A percentile compares a stretch with the other conserved stretches of the same genome.
phyloP scores from a whole-genome alignment of 1,140 invertebrate genomes.

The Microvelia longipes region DNA sequence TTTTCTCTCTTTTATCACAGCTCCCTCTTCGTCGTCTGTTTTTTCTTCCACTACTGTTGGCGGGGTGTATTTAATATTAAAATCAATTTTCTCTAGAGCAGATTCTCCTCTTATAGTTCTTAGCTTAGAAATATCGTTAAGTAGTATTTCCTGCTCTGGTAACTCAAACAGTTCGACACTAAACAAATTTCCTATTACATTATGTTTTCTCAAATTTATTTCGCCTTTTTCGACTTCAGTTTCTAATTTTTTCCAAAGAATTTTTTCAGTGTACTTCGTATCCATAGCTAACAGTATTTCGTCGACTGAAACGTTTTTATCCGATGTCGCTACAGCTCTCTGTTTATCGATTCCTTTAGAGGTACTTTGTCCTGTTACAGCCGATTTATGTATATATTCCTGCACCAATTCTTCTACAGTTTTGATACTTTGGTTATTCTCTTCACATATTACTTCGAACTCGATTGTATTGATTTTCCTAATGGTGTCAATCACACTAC shows the following conservation, averaged over 20 bases:
- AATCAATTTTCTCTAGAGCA: constrained; percentile 10
- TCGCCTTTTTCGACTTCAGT: constrained; percentile 30
- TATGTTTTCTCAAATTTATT: constrained; percentile 47
- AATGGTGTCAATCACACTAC: not conserved
- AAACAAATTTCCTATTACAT: constrained; percentile 46
- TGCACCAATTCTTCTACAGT: constrained; percentile 4
- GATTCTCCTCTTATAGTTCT: constrained; percentile 10
- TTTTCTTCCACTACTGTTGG: constrained; percentile 11
- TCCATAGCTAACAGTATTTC: constrained; percentile 10
- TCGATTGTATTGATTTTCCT: not conserved
- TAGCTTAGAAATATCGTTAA: constrained; percentile 18
- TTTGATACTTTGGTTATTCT: constrained; percentile 5
- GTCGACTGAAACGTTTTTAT: constrained; percentile 17
- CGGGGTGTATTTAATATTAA: constrained; percentile 17
- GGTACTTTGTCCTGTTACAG: constrained; percentile 12
- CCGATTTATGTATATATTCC: not conserved
- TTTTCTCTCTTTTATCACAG: constrained; percentile 18
- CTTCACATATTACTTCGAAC: constrained; percentile 17
- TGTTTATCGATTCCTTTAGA: constrained; percentile 5
- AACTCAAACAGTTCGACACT: constrained; percentile 45
- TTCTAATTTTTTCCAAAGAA: constrained; percentile 3
- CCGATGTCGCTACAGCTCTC: constrained; percentile 19
- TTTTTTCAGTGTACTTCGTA: constrained; percentile 11
- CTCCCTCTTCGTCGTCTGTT: constrained; percentile 16
- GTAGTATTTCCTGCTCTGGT: constrained; percentile 41